Conservation (phyloP, 2,888 invertebrate genomes). For the Diogma glabrata region DNA sequence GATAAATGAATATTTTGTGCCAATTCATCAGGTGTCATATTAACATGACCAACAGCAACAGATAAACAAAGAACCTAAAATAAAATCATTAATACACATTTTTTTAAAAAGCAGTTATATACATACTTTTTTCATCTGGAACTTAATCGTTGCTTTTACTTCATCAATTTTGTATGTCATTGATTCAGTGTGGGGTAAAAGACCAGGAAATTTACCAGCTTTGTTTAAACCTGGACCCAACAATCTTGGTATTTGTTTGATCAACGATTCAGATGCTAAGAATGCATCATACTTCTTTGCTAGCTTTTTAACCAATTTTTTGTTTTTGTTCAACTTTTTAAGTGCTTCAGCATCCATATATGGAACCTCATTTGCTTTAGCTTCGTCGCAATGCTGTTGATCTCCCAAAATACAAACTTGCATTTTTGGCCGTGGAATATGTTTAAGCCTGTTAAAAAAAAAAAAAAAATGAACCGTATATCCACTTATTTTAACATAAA, state of each 20-base stretch:
- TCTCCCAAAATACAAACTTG: constrained; percentile 97
- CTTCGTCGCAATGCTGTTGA: constrained; percentile 99
- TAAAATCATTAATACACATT: neutral
- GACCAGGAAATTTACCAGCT: constrained; percentile 99
- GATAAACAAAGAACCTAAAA: constrained; percentile 87
- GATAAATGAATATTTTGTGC: constrained; percentile 94
- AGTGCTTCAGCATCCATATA: constrained; percentile 98
- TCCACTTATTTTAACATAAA: too few relatives aligned
- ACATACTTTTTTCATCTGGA: constrained; percentile 99
- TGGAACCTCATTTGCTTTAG: constrained; percentile 77
- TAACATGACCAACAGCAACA: constrained; percentile 96
- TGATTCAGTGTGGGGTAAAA: constrained; percentile 92
- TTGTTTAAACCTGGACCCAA: constrained; percentile 98
- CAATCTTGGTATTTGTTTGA: constrained; percentile 98
- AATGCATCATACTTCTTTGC: constrained; percentile 96
- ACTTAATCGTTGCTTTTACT: constrained; percentile 98
- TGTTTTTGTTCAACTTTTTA: constrained; percentile 99
- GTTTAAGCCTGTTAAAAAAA: constrained; percentile 66
- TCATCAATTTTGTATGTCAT: constrained; percentile 96
- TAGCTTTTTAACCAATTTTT: constrained; percentile 98
- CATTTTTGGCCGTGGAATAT: constrained; percentile 97
- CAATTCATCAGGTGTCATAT: constrained; percentile 90
- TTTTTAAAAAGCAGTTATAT: constrained; percentile 10
- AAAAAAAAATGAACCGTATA: too few relatives aligned
- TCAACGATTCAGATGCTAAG: constrained; percentile 95